phyloP scores from a whole-genome alignment of 1,140 invertebrate genomes.

The Pachypeltis micranthus region DNA sequence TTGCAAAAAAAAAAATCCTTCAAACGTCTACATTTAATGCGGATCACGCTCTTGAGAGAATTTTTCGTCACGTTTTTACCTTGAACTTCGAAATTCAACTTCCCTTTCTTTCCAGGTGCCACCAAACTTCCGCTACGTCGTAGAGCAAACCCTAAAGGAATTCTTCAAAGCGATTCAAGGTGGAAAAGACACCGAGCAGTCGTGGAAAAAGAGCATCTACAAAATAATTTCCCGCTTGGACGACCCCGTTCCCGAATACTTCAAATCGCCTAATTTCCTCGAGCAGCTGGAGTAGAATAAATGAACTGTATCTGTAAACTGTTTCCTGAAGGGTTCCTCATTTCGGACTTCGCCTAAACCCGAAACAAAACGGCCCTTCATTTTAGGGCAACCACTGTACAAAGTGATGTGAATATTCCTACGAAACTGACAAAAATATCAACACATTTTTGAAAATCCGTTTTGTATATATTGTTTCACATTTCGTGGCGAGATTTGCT shows the following conservation, averaged over 20 bases:
- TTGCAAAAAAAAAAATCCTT: too few relatives aligned
- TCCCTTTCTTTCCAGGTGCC: slow-evolving; percentile 84
- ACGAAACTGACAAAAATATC: background rate
- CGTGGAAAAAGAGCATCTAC: slow-evolving; percentile 99
- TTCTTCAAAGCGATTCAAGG: slow-evolving; percentile 96
- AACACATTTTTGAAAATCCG: slow-evolving; percentile 21
- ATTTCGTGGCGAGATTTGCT: slow-evolving; percentile 21
- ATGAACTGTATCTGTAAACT: slow-evolving; percentile 27
- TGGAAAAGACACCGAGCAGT: slow-evolving; percentile 93
- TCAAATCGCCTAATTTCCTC: slow-evolving; percentile 98
- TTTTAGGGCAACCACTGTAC: slow-evolving; percentile 18
- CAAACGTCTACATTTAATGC: too few relatives aligned
- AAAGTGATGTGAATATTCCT: slow-evolving; percentile 25
- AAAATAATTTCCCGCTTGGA: slow-evolving; percentile 98
- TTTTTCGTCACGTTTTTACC: background rate
- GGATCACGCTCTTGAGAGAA: background rate
- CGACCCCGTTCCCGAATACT: slow-evolving; percentile 97
- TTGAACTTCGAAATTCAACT: background rate
- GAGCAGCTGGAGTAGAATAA: slow-evolving; percentile 83
- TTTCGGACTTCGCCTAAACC: slow-evolving; percentile 2
- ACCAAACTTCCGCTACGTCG: slow-evolving; percentile 87
- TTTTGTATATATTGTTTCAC: slow-evolving; percentile 26
- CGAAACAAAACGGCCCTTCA: background rate
- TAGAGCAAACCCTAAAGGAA: slow-evolving; percentile 92
- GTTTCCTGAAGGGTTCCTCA: slow-evolving; percentile 22